phyloP scores from a whole-genome alignment of 2,888 invertebrate genomes.

The Cephus pygmeus region DNA sequence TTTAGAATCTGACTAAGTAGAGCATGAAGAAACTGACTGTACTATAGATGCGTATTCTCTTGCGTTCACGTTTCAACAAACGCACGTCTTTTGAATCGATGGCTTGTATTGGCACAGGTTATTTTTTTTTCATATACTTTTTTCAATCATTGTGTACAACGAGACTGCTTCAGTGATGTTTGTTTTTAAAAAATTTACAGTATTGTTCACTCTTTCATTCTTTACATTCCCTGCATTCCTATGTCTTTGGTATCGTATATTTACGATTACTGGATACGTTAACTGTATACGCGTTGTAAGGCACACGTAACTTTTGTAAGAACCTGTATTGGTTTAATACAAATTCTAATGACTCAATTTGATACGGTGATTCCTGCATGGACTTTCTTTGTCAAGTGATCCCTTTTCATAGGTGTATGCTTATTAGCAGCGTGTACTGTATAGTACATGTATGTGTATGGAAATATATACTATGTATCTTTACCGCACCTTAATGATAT shows the following conservation, averaged over 20 bases:
- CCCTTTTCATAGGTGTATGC: neutral
- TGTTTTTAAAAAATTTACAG: neutral
- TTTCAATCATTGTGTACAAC: neutral
- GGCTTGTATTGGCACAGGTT: neutral
- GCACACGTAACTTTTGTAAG: neutral
- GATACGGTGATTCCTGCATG: neutral
- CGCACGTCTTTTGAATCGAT: neutral
- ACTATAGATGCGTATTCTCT: neutral
- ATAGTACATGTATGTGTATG: neutral
- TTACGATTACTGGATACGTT: neutral
- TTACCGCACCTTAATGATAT: neutral
- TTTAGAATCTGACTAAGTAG: conserved; percentile 42
- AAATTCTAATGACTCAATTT: neutral
- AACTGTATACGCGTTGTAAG: neutral
- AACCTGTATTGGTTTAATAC: neutral
- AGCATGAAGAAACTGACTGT: conserved; percentile 51
- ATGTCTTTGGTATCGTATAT: neutral
- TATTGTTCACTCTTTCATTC: neutral
- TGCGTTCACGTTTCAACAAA: neutral
- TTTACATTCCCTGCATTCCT: neutral
- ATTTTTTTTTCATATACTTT: too few relatives aligned
- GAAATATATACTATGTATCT: neutral
- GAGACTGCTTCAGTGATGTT: neutral
- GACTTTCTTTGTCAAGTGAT: neutral
- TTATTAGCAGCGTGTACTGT: neutral